A percentile compares a stretch with the other conserved stretches of the same genome.
These are phyloP conservation scores for Oceanites oceanicus DNA, from an alignment of 2,113 vertebrate genomes.

Conservation along the genomic window DNA sequence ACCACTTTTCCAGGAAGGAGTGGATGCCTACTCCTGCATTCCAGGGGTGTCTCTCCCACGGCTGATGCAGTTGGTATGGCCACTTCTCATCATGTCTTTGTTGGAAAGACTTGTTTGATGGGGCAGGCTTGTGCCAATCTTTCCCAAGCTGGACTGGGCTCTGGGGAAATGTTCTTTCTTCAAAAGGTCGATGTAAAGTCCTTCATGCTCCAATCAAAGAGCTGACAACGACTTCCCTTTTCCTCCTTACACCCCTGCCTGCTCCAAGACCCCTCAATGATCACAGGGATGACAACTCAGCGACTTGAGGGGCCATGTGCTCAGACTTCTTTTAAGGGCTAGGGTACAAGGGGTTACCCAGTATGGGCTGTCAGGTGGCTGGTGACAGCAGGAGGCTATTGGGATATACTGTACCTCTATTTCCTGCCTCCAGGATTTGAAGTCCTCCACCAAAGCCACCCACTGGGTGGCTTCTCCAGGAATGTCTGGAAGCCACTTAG, in stretches of 20 bases:
- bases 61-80: not conserved
- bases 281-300: not conserved
- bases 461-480: not conserved
- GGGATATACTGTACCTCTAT: not conserved
- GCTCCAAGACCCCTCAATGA: not conserved
- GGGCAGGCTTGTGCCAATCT: not conserved
- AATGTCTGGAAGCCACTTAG: not conserved
- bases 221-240: not conserved
- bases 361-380: not conserved
- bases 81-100: not conserved
- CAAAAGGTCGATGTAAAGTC: rapidly evolving
- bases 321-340: not conserved
- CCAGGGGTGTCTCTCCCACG: not conserved
- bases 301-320: not conserved
- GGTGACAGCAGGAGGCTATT: not conserved
- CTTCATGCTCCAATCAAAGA: not conserved
- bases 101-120: not conserved
- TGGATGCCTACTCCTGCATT: not conserved
- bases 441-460: not conserved
- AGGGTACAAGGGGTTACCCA: not conserved
- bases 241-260: not conserved
- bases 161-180: not conserved
- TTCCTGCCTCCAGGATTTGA: not conserved
- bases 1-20: not conserved
- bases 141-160: not conserved